These are phyloP conservation scores for Sinocyclocheilus grahami DNA, from an alignment of 2,113 vertebrate species.

Conservation along the genomic window DNA sequence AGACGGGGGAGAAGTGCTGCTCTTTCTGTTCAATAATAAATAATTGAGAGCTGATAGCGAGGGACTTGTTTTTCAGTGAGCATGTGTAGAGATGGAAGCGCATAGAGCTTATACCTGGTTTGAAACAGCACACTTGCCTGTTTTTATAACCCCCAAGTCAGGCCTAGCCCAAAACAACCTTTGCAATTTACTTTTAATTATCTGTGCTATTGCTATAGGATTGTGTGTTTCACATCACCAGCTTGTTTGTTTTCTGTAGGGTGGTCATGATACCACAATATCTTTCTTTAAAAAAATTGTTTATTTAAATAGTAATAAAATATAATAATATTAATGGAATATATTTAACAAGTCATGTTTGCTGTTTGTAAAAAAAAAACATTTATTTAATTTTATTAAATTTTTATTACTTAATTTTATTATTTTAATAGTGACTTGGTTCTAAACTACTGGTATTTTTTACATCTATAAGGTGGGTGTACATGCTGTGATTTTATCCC, in stretches of 20 bases:
- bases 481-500: neutral
- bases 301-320: too few species aligned
- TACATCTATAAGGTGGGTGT: neutral
- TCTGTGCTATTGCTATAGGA: neutral
- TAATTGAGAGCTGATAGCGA: constrained; percentile 56
- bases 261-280: neutral
- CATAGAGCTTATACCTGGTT: constrained; percentile 27
- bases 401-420: neutral
- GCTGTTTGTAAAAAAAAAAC: neutral
- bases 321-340: neutral
- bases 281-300: too few species aligned
- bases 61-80: constrained; percentile 52
- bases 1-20: constrained; percentile 36
- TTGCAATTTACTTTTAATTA: constrained; percentile 32
- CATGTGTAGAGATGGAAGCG: constrained; percentile 32
- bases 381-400: neutral
- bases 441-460: neutral
- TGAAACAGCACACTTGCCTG: constrained; percentile 34
- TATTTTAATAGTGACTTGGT: neutral
- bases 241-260: constrained; percentile 28
- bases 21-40: constrained; percentile 57
- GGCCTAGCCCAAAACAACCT: constrained; percentile 1
- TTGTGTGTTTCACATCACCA: constrained; percentile 21
- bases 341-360: neutral
- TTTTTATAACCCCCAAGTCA: constrained; percentile 43